Conservation (phyloP, 2,113 vertebrate species). For the Suncus etruscus region DNA sequence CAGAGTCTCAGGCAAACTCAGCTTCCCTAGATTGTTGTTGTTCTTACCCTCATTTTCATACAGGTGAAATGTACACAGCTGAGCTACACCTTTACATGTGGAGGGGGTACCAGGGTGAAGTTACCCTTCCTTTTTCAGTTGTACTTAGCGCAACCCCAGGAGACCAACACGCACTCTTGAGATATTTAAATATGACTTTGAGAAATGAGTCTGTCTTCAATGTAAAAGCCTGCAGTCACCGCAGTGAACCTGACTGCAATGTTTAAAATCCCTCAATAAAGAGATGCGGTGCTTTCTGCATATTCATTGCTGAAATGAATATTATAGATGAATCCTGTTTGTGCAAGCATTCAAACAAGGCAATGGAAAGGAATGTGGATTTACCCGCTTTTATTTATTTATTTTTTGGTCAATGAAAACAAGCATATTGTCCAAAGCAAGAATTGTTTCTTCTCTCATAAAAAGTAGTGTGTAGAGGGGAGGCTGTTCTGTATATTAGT, state of each 20-base stretch:
- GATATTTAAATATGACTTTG: slow-evolving; percentile 76
- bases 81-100: not conserved
- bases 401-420: slow-evolving; percentile 75
- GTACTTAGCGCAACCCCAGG: slow-evolving; percentile 20
- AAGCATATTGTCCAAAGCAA: slow-evolving; percentile 59
- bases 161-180: slow-evolving; percentile 31
- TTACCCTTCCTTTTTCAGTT: slow-evolving; percentile 44
- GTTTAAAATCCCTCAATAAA: slow-evolving; percentile 77
- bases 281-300: slow-evolving; percentile 71
- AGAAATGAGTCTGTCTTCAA: slow-evolving; percentile 72
- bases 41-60: not conserved
- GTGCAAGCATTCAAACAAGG: slow-evolving; percentile 63
- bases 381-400: slow-evolving; percentile 1
- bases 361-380: slow-evolving; percentile 60
- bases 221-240: slow-evolving; percentile 69
- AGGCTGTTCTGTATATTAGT: slow-evolving; percentile 57
- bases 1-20: slow-evolving; percentile 27
- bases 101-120: not conserved
- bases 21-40: slow-evolving; percentile 28
- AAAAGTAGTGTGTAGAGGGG: not conserved
- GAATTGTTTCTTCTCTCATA: slow-evolving; percentile 31
- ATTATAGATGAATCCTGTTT: slow-evolving; percentile 67
- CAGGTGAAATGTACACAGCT: not conserved
- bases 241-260: slow-evolving; percentile 74
- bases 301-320: slow-evolving; percentile 76